Base-by-base conservation (phyloP, 1,140 invertebrate species). In the Heliconius himera region DNA sequence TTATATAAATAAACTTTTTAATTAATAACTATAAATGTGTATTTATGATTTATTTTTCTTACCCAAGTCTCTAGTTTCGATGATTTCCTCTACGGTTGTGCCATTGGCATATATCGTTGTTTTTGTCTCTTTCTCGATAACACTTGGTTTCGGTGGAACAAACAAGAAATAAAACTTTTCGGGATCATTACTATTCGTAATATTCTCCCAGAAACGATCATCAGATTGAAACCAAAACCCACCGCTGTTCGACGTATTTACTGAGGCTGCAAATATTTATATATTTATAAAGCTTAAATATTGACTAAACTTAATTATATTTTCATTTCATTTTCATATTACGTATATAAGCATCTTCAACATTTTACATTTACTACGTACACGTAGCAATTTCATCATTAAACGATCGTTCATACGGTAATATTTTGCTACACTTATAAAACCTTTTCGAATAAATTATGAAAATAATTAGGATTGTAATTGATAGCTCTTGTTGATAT, bases 91-190 rank as follows among this genome's bases (percentile, higher is more conserved):
- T 49, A 89, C 76, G 26, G 82, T 77, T 22, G 90, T 90, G 13
- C 90, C 91, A 49, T 92, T 90, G 2, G 89, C 76, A 73, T 85
- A 82, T 26, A 90, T 84, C 11, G 80, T 89, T 2, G 80, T 86
- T 51, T 79, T 83, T 51, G 74, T 88, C 36, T 89, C 84, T 74
- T 83, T 88, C 60, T 87, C 83, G 6, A 66, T n/a, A 29, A 88
- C 56, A n/a, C 78, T 82, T n/a, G 84, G 82, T 54, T 80, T 60
- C 8, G 84, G 73, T 20, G 85, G 78, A 11, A 88, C 33, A 73
- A 88, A 82, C 51, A 91, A 86, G 36, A 91, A 84, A 71, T 86
- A 91, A 22, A 90, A 66, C 9, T 86, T 83, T 8, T 77, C 74
- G 3, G 72, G 22, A 3, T 78, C 78, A 51, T 79, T 78, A 75